Evolutionary conservation across 2,797 vertebrate genomes (phyloP).

Genomic region (Tapirus indicus): DNA sequence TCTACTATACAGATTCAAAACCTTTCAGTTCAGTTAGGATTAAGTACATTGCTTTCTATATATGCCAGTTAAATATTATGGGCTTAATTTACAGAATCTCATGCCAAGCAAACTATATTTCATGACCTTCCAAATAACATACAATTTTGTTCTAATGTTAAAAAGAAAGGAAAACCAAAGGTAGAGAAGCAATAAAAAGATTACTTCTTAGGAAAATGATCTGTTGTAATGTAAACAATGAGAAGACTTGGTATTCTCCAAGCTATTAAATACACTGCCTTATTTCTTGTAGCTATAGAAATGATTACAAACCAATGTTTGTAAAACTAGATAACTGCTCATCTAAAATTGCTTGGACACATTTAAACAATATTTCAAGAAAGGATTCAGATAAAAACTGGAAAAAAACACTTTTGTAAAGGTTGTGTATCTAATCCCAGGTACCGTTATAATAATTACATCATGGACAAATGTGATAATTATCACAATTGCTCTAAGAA

Average conservation of each 20-base stretch:
- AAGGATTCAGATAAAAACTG: conserved; percentile 25
- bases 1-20: conserved; percentile 76
- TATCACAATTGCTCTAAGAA: neutral
- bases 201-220: conserved; percentile 25
- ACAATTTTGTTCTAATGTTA: conserved; percentile 81
- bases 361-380: conserved; percentile 59
- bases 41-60: conserved; percentile 75
- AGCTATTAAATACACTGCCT: neutral
- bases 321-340: conserved; percentile 27
- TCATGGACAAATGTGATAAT: conserved; percentile 25
- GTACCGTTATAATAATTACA: conserved; percentile 18
- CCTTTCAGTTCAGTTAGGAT: conserved; percentile 82
- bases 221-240: neutral
- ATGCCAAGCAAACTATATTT: conserved; percentile 84
- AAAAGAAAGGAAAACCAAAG: neutral
- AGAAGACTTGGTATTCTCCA: neutral
- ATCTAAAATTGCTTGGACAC: neutral
- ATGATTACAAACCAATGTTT: conserved; percentile 5
- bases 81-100: conserved; percentile 81
- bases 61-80: conserved; percentile 80
- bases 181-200: conserved; percentile 65
- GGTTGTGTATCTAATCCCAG: neutral
- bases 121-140: conserved; percentile 77
- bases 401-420: neutral
- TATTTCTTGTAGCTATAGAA: neutral